A percentile compares a stretch with the other conserved stretches of the same genome.
Conservation (phyloP, 2,888 invertebrate genomes). For the Drosophila ezoana region DNA sequence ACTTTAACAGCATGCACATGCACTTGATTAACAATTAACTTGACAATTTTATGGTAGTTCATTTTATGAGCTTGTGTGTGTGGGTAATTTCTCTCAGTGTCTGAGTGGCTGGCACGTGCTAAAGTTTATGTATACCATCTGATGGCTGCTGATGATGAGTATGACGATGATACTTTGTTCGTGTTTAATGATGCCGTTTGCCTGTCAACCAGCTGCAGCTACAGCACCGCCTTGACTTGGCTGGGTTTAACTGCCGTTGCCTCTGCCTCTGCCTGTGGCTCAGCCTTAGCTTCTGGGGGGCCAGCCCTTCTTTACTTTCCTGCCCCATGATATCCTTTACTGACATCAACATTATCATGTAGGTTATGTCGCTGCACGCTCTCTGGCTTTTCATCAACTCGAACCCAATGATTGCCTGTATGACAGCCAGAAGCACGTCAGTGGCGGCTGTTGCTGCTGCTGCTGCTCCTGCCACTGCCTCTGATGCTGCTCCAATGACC, state of each 20-base stretch:
- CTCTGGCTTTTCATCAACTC: slow-evolving; percentile 71
- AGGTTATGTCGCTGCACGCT: slow-evolving; percentile 71
- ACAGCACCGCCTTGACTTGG: slow-evolving; percentile 49
- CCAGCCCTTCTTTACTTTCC: slow-evolving; percentile 1
- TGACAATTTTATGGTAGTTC: slow-evolving; percentile 1
- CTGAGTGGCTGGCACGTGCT: slow-evolving; percentile 61
- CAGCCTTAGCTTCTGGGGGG: not conserved
- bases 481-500: slow-evolving; percentile 66
- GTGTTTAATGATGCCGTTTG: slow-evolving; percentile 80
- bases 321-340: slow-evolving; percentile 9
- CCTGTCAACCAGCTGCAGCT: slow-evolving; percentile 52
- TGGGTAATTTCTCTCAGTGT: slow-evolving; percentile 55
- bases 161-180: slow-evolving; percentile 77
- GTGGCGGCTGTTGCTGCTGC: slow-evolving; percentile 10
- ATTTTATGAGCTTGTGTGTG: slow-evolving; percentile 3
- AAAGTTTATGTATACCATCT: slow-evolving; percentile 64
- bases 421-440: slow-evolving; percentile 57
- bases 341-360: slow-evolving; percentile 69
- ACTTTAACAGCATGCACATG: not conserved
- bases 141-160: slow-evolving; percentile 55
- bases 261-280: too few species aligned
- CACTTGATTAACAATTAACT: slow-evolving; percentile 44
- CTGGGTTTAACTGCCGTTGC: slow-evolving; percentile 27
- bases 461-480: slow-evolving; percentile 5
- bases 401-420: slow-evolving; percentile 62